These are phyloP conservation scores for Morinoia aosen DNA, from an alignment of 2,888 invertebrate species.

Conservation along the genomic window DNA sequence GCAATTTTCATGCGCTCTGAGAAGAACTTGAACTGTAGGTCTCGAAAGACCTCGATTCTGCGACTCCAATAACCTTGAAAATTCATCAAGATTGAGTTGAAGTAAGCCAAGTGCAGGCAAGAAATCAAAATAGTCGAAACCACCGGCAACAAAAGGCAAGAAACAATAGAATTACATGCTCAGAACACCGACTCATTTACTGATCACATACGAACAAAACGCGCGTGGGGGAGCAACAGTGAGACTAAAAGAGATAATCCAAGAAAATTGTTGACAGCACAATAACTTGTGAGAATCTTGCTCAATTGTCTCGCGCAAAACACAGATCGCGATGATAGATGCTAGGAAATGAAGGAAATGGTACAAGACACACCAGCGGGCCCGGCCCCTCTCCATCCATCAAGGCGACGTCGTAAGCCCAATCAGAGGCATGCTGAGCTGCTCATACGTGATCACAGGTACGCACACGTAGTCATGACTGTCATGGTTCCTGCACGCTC, in stretches of 20 bases:
- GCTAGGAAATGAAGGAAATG: constrained; percentile 13
- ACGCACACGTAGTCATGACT: constrained; percentile 17
- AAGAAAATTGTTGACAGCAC: constrained; percentile 19
- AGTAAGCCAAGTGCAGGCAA: not conserved
- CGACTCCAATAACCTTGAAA: not conserved
- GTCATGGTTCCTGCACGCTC: not conserved
- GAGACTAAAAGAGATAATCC: not conserved
- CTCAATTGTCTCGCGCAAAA: not conserved
- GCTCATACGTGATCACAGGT: not conserved
- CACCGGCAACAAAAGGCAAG: not conserved
- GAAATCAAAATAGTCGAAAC: not conserved
- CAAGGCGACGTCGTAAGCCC: not conserved
- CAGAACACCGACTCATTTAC: not conserved
- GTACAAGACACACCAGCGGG: not conserved
- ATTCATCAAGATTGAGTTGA: not conserved
- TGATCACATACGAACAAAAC: not conserved
- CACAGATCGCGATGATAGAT: not conserved
- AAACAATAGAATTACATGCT: not conserved
- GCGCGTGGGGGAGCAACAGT: not conserved
- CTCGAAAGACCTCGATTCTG: not conserved
- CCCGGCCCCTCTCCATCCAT: not conserved
- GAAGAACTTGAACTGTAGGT: not conserved
- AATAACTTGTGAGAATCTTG: not conserved
- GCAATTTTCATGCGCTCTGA: not conserved
- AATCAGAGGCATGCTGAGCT: not conserved